Evolutionary conservation across 2,888 invertebrate genomes (phyloP).

Genomic region (Lasioglossum zephyrum): DNA sequence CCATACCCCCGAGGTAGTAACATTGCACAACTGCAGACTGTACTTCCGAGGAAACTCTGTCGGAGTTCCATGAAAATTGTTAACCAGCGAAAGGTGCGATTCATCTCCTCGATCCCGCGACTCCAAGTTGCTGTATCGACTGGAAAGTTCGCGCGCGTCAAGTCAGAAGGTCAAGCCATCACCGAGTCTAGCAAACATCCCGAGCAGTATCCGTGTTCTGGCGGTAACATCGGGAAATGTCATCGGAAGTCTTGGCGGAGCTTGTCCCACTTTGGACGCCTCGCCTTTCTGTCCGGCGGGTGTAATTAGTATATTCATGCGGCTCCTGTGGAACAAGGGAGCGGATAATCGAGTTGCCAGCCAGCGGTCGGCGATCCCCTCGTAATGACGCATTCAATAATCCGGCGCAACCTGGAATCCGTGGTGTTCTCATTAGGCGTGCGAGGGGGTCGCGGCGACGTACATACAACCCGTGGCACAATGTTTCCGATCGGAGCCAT

Average conservation of each 20-base stretch:
- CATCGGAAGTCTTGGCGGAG: neutral
- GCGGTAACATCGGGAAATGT: neutral
- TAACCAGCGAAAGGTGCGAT: neutral
- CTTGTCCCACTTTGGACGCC: neutral
- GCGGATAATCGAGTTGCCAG: constrained; percentile 34
- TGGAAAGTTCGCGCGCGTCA: neutral
- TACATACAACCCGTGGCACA: neutral
- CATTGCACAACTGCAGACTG: no score
- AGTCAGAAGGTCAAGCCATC: neutral
- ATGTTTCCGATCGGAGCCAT: no score
- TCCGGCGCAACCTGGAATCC: constrained; percentile 27
- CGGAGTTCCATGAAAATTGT: neutral
- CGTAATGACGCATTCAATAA: constrained; percentile 46
- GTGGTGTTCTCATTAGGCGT: constrained; percentile 39
- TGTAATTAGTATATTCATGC: constrained; percentile 25
- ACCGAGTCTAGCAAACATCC: neutral
- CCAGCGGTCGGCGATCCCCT: constrained; percentile 7
- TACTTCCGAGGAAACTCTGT: no score
- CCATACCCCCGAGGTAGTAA: no score
- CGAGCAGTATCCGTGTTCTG: neutral
- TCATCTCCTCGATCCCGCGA: no score
- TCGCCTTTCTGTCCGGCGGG: neutral
- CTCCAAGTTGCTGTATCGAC: neutral
- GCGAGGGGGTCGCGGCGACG: neutral
- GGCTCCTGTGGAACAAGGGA: neutral